Base-by-base conservation (phyloP, 2,113 vertebrate species). In the Prinia subflava region DNA sequence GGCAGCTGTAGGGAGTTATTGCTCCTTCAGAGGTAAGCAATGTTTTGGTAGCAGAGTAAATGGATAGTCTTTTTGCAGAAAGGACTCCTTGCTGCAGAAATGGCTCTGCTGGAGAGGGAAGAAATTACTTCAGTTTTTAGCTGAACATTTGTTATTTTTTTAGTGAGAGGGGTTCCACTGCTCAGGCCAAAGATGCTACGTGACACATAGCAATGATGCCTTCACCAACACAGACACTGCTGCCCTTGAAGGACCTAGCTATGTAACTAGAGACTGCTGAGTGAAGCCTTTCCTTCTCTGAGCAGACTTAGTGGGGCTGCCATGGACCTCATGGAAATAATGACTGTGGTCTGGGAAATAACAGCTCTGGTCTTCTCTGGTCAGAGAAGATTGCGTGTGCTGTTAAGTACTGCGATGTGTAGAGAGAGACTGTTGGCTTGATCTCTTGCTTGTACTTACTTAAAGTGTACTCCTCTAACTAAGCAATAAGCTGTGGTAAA, bases 401-500 rank as follows among this genome's bases (percentile, higher is more conserved):
- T 80, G 31, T 50, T 67, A 75, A 83, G 52, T 47, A 52, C 49
- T 39, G 17, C 0, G 1, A 41, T 68, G 57, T 30, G 65, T 23
- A 31, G 77, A 55, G 60, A 57, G 68, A 67, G 20, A 24, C 60
- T 49, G 14, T 24, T 49, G 62, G 60, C 83, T 95, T 1, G 0
- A 27, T 56, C 41, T 70, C 60, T 71, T 84, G 24, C 47, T 95
- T 0, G 0, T 27, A 20, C n/a, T 87, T 52, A 57, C 31, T 85
- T 89, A 56, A 70, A 81, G 28, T 42, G 35, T 68, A 82, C 69
- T 83, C 28, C 60, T 75, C 75, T 64, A 71, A 49, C 65, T 62
- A 92, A 93, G 73, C 73, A 68, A 83, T 80, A 90, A 94, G 59
- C 69, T 70, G 74, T 57, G 41, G 76, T 95, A 96, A 96, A 95